Evolutionary conservation across 2,113 vertebrate species (phyloP), one percentile per base, ranked within the genome.

Genomic region (Hydrochoerus hydrochaeris): DNA sequence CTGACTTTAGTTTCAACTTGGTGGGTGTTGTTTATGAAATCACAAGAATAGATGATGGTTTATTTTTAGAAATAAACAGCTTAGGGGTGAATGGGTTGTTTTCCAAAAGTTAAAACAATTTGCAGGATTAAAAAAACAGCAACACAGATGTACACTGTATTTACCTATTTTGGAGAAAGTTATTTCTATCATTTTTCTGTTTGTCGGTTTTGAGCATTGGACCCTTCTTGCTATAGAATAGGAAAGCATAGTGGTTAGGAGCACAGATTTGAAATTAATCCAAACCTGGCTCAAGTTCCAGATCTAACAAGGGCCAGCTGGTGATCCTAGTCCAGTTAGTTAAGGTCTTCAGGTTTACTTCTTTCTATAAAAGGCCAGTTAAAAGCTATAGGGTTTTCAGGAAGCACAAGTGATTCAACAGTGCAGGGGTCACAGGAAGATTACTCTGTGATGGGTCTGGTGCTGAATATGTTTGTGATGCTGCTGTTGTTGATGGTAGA

Each of bases 141-240:
- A 7, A 57, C 7, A 52, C 22, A 62, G 52, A 44, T 1, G 0
- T 17, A 1, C 4, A 1, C 5, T 0, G 8, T 26, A 5, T 6
- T 10, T 4, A 12, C 5, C 35, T n/a, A 41, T 49, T 77, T 49
- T 30, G 57, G 44, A 35, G 17, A 20, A 24, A 0, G 7, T 2
- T 54, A 44, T 32, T 91, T 46, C 52, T 7, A 0, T 10, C 0
- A 0, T 0, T 46, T 52, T 90, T 13, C 22, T 41, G 12, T 41
- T 6, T 5, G 7, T 20, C 35, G 22, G 0, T n/a, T 44, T 19
- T n/a, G 26, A 16, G 58, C 49, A 5, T 2, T 6, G 62, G 10
- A 57, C 24, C 5, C 17, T 14, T 63, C 44, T 78, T 78, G 75
- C 28, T 49, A 28, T 49, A 32, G 26, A 49, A 78, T 49, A 78